phyloP scores from a whole-genome alignment of 2,888 invertebrate genomes.

The Villa cingulata region DNA sequence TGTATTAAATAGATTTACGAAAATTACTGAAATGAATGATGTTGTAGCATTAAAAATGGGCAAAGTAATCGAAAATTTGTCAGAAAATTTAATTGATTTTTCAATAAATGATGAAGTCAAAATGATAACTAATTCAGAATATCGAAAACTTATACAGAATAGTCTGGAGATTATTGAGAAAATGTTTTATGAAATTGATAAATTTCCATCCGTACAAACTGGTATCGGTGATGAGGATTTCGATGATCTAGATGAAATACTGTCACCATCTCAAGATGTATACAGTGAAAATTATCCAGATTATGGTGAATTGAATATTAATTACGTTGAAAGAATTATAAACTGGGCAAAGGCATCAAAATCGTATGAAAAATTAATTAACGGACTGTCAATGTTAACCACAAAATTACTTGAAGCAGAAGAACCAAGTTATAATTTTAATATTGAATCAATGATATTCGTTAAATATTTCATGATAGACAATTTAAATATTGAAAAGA shows the following conservation, averaged over 20 bases:
- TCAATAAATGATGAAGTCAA: slow-evolving; percentile 1
- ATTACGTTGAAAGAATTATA: slow-evolving; percentile 4
- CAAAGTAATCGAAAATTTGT: background rate
- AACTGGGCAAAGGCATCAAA: slow-evolving; percentile 7
- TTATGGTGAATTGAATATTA: slow-evolving; percentile 9
- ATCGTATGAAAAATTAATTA: slow-evolving; percentile 2
- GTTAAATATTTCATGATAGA: background rate
- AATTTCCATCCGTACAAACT: slow-evolving; percentile 4
- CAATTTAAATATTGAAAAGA: background rate
- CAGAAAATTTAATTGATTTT: background rate
- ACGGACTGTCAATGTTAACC: slow-evolving; percentile 2
- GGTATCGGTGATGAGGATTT: too few relatives aligned
- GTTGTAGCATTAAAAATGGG: background rate
- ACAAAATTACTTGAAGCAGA: slow-evolving; percentile 1
- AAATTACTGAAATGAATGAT: background rate
- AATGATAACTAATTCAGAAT: background rate
- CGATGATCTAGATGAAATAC: too few relatives aligned
- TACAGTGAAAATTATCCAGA: slow-evolving; percentile 11
- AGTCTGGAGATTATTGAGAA: slow-evolving; percentile 1
- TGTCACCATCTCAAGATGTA: background rate
- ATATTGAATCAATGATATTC: background rate
- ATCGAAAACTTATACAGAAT: background rate
- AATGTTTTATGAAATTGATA: slow-evolving; percentile 6
- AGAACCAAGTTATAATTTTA: background rate
- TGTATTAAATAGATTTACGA: too few relatives aligned